Percentiles rank a stretch among this genome's conserved stretches.
These are phyloP conservation scores for Arrhopalites spinosus DNA, from an alignment of 2,888 invertebrate genomes.

Conservation along the genomic window DNA sequence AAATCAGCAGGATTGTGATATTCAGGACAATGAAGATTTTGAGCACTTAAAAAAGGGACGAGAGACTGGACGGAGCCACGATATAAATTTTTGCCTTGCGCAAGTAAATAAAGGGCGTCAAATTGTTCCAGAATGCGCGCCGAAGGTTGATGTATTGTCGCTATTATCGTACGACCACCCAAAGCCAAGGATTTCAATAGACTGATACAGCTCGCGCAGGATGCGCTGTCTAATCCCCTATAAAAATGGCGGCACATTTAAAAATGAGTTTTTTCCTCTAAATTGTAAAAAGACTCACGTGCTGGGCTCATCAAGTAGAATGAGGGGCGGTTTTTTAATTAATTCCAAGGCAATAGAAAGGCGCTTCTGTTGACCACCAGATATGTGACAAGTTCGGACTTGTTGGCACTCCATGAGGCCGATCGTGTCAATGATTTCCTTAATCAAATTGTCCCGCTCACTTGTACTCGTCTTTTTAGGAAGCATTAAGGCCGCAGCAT, in stretches of 20 bases:
- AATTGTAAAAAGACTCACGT: slow-evolving; percentile 71
- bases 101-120: slow-evolving; percentile 87
- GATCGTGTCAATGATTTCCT: slow-evolving; percentile 82
- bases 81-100: slow-evolving; percentile 93
- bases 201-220: slow-evolving; percentile 90
- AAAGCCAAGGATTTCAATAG: slow-evolving; percentile 86
- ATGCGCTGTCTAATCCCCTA: slow-evolving; percentile 87
- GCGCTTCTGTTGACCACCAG: slow-evolving; percentile 92
- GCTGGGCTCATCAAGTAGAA: slow-evolving; percentile 97
- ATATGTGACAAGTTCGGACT: slow-evolving; percentile 78
- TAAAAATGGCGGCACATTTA: no score
- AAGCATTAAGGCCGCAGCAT: slow-evolving; percentile 87
- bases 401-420: slow-evolving; percentile 78
- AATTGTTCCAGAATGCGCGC: slow-evolving; percentile 95
- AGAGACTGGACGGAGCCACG: slow-evolving; percentile 81
- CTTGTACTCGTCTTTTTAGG: slow-evolving; percentile 62
- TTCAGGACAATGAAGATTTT: slow-evolving; percentile 87
- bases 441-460: slow-evolving; percentile 68
- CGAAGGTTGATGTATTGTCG: slow-evolving; percentile 95
- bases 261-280: no score
- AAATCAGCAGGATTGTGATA: slow-evolving; percentile 98
- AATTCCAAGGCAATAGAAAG: slow-evolving; percentile 93
- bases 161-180: slow-evolving; percentile 90
- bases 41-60: slow-evolving; percentile 84
- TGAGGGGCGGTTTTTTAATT: slow-evolving; percentile 94